Evolutionary conservation across 2,888 invertebrate species (phyloP), one percentile per base, ranked within the genome.

Genomic region (Cacoxenus indagator): DNA sequence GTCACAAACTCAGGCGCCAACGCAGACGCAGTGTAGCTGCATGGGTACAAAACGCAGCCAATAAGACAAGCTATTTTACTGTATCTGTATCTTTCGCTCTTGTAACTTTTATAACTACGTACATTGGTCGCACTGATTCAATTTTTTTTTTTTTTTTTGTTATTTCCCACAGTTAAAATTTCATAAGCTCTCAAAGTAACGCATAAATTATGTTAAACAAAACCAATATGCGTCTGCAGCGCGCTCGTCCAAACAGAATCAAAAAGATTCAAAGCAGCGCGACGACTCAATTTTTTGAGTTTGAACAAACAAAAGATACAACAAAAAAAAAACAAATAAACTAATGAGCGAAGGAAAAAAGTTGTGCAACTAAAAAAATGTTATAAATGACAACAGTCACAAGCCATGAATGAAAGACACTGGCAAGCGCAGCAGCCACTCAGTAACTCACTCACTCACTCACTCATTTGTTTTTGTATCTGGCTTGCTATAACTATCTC

Each of bases 121-220:
- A n/a, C n/a, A n/a, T n/a, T n/a, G n/a, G n/a, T n/a, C n/a, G n/a
- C n/a, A n/a, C n/a, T n/a, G n/a, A n/a, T n/a, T n/a, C n/a, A n/a
- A n/a, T n/a, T n/a, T n/a, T n/a, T n/a, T n/a, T n/a, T n/a, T n/a
- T 37, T 2, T 5, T 37, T 4, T 37, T 37, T 37, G 37, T 37
- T 37, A 11, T 37, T 37, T 37, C 37, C 37, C 37, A 37, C 37
- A 37, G 8, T 37, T 37, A 37, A 37, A 37, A 37, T 37, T 37
- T 37, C 37, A 37, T 37, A 37, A 37, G 37, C 37, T 37, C 9
- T 37, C 37, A 37, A 37, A 37, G 14, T 4, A 48, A 51, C 19
- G 51, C 51, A 51, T 51, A 51, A 51, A 51, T 51, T 51, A 51
- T 51, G 51, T 51, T 51, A 51, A 51, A 22, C 19, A 51, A 22